Evolutionary conservation across 2,888 invertebrate genomes (phyloP).

Genomic region (Actias luna): DNA sequence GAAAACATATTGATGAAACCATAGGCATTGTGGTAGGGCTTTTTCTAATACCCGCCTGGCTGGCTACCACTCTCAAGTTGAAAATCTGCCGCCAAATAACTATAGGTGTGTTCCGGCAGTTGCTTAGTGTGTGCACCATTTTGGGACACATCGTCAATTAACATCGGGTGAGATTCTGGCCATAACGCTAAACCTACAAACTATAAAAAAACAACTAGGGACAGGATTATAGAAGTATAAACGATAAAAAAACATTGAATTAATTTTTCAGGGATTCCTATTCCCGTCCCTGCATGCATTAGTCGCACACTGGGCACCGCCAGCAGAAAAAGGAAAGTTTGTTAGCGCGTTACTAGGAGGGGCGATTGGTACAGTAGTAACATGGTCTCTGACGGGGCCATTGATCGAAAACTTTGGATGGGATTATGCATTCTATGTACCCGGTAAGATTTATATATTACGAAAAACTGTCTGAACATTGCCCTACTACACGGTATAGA

Average conservation of each 20-base stretch:
- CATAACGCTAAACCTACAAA: no score
- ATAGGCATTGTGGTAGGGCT: no score
- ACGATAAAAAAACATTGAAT: slow-evolving; percentile 6
- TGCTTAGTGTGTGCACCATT: no score
- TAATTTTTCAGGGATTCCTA: slow-evolving; percentile 75
- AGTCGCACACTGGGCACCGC: slow-evolving; percentile 88
- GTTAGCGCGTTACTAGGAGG: slow-evolving; percentile 85
- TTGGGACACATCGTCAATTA: no score
- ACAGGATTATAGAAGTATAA: not conserved
- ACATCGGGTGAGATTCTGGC: no score
- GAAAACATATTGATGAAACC: no score
- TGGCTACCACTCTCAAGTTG: no score
- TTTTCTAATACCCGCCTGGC: no score
- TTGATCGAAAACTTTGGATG: slow-evolving; percentile 84
- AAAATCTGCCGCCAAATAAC: no score
- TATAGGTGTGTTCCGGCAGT: no score
- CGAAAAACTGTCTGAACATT: not conserved
- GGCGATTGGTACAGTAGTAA: slow-evolving; percentile 86
- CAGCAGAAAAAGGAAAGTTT: slow-evolving; percentile 87
- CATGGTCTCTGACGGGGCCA: slow-evolving; percentile 85
- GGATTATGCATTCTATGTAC: slow-evolving; percentile 86
- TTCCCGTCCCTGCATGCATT: slow-evolving; percentile 85
- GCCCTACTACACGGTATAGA: not conserved
- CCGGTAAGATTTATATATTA: slow-evolving; percentile 55
- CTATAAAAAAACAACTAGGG: no score